Evolutionary conservation across 2,113 vertebrate species (phyloP), one percentile per base, ranked within the genome.

Genomic region (Diadophis punctatus): DNA sequence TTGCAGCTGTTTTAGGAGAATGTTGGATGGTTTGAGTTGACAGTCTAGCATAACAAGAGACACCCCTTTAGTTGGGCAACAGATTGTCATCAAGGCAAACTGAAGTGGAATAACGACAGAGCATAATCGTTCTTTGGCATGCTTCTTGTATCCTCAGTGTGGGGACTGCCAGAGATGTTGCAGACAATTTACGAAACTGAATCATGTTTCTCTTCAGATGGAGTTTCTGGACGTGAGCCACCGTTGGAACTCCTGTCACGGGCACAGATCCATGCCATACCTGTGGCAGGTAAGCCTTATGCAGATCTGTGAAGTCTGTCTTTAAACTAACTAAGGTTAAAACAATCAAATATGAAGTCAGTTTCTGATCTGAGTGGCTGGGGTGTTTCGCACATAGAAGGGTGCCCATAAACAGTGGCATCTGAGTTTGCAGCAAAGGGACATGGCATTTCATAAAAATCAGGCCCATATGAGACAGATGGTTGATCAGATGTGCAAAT

Each of bases 181-280:
- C 98, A 98, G 97, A 98, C 98, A 86, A 98, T 98, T 97, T 98
- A 98, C 92, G 98, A 98, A 97, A 98, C 97, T 0, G 98, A 98
- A 95, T 97, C 98, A 93, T 98, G 97, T 97, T 97, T 98, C 95
- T 98, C 98, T 95, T 97, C 98, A 97, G 98, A 98, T 97, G 97
- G 97, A 93, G 97, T 97, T 92, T 96, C 97, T 95, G 96, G 97
- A 97, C 97, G 96, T 74, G 98, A 98, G 94, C 98, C 97, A 94
- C 92, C 97, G 80, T 95, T 98, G 96, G 98, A 98, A 94, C 96
- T 98, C 95, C 95, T 98, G 95, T 95, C 97, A 1, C 96, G 96
- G 94, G 96, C 96, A 86, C 93, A 97, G 93, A 94, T 97, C 43
- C 96, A 97, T 92, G 93, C 95, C 95, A 96, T 98, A 96, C 97